Percentiles rank a stretch among this genome's conserved stretches.
These are phyloP conservation scores for Yponomeuta evonymella DNA, from an alignment of 2,888 invertebrate genomes.

Conservation along the genomic window DNA sequence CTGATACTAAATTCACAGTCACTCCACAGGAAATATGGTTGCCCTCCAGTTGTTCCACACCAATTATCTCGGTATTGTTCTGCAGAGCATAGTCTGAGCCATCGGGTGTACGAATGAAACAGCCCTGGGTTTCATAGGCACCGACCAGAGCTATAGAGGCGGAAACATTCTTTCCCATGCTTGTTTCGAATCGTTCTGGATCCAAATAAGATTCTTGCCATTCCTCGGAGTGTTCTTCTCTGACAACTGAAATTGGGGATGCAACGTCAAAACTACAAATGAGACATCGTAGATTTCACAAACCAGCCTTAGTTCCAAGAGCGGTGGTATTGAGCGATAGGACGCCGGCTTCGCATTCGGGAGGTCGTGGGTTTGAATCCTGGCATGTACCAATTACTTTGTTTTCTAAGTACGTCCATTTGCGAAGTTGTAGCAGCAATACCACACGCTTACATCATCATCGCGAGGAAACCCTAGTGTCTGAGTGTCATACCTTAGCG, in stretches of 20 bases:
- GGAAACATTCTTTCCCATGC: neutral
- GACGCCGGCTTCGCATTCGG: too few relatives aligned
- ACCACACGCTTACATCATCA: too few relatives aligned
- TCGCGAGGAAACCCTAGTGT: too few relatives aligned
- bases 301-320: too few relatives aligned
- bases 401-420: too few relatives aligned
- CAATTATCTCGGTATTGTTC: slow-evolving; percentile 23
- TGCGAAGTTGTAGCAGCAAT: too few relatives aligned
- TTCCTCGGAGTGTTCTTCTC: neutral
- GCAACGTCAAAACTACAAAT: neutral
- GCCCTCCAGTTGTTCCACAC: slow-evolving; percentile 34
- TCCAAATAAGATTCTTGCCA: neutral
- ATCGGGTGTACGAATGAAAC: slow-evolving; percentile 42
- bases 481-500: too few relatives aligned
- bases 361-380: too few relatives aligned
- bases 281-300: too few relatives aligned
- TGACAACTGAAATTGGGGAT: neutral
- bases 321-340: too few relatives aligned
- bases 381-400: too few relatives aligned
- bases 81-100: slow-evolving; percentile 35
- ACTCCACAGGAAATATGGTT: slow-evolving; percentile 40
- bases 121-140: slow-evolving; percentile 30
- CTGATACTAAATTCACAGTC: slow-evolving; percentile 32
- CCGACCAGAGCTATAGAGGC: neutral
- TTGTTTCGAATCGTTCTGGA: neutral